Conservation (phyloP, 2,113 vertebrate genomes). For the Chloropsis hardwickii region DNA sequence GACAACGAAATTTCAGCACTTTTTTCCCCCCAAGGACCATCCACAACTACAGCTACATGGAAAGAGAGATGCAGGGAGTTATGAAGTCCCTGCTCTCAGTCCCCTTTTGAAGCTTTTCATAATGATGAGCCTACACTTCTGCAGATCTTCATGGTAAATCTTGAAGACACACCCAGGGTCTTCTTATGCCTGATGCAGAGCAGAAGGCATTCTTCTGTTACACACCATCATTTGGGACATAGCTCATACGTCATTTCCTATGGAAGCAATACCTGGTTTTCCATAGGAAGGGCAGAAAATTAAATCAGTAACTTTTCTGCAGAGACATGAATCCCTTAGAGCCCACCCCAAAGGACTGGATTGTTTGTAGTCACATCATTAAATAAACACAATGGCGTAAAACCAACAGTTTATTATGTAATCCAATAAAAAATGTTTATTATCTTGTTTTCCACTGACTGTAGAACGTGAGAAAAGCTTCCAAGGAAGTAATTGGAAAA, state of each 20-base stretch:
- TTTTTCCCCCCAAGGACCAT: accelerated
- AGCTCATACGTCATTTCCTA: background rate
- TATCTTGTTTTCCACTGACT: background rate
- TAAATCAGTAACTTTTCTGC: background rate
- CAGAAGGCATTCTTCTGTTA: background rate
- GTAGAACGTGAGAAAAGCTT: background rate
- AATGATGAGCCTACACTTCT: background rate
- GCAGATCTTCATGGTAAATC: background rate
- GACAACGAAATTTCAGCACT: background rate
- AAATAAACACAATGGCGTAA: background rate
- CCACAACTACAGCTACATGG: background rate
- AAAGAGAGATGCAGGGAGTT: background rate
- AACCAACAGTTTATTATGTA: background rate
- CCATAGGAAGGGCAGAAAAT: background rate
- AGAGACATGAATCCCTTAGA: background rate
- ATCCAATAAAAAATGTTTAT: background rate
- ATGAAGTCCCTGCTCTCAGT: background rate
- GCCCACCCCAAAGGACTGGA: background rate
- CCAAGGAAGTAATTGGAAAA: background rate
- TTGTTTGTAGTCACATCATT: background rate
- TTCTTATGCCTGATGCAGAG: background rate
- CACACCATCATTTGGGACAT: background rate
- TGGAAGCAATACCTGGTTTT: background rate
- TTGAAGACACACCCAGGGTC: accelerated
- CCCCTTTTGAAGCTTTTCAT: background rate